phyloP scores from a whole-genome alignment of 2,888 invertebrate genomes.

The Lottia scabra region DNA sequence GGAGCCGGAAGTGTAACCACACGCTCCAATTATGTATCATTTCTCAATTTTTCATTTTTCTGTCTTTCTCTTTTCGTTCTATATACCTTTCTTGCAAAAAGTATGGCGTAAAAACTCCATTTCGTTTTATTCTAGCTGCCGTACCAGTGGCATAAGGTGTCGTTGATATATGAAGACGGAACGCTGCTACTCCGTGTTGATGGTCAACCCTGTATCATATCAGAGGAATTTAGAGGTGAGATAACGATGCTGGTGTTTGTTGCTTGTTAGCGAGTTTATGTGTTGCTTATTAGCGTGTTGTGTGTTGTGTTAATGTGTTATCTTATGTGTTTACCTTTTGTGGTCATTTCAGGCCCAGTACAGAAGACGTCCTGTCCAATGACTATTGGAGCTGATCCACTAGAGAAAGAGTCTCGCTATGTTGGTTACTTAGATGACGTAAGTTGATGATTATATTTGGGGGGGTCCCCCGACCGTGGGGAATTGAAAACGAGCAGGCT shows the following conservation, averaged over 20 bases:
- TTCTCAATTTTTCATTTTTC: too few relatives aligned
- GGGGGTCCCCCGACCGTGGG: too few relatives aligned
- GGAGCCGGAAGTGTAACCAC: too few relatives aligned
- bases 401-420: constrained; percentile 36
- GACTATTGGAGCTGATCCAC: constrained; percentile 40
- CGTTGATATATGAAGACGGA: constrained; percentile 40
- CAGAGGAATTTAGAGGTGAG: constrained; percentile 38
- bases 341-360: constrained; percentile 29
- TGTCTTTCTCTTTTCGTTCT: too few relatives aligned
- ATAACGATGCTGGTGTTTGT: background rate
- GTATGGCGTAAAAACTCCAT: too few relatives aligned
- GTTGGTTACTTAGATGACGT: constrained; percentile 41
- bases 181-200: constrained; percentile 37
- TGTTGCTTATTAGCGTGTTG: too few relatives aligned
- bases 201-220: constrained; percentile 39
- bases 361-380: constrained; percentile 39
- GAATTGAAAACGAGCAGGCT: too few relatives aligned
- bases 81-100: too few relatives aligned
- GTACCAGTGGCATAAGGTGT: constrained; percentile 38
- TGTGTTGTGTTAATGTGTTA: too few relatives aligned
- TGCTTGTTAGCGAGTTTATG: too few relatives aligned
- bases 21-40: too few relatives aligned
- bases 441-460: constrained; percentile 10
- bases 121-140: constrained; percentile 23
- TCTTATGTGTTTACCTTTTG: too few relatives aligned